Evolutionary conservation across 2,113 vertebrate species (phyloP).

Genomic region (Otocyon megalotis): DNA sequence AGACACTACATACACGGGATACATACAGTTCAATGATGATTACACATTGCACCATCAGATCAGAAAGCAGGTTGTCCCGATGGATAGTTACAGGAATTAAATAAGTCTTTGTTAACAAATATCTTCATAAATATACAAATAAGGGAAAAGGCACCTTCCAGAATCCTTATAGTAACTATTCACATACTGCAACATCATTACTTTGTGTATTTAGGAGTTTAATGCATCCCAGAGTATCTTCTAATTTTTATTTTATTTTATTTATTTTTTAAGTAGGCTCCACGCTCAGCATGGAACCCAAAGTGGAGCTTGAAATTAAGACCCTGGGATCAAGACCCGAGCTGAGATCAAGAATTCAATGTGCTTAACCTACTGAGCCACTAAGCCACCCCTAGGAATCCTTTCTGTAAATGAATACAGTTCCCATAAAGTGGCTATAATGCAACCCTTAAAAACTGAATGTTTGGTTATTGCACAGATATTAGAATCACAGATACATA

Average conservation of each 20-base stretch:
- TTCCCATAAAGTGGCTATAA: constrained; percentile 29
- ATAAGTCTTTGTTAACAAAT: background rate
- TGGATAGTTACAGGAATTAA: background rate
- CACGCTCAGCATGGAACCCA: background rate
- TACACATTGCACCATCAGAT: too few relatives aligned
- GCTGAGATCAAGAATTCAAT: background rate
- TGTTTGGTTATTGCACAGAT: constrained; percentile 36
- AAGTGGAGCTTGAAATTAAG: background rate
- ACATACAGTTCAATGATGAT: background rate
- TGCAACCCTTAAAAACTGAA: constrained; percentile 31
- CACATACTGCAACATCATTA: background rate
- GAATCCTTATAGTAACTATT: background rate
- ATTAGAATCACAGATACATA: background rate
- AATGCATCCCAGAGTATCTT: constrained; percentile 19
- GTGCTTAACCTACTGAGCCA: background rate
- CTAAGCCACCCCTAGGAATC: background rate
- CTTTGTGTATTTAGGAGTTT: constrained; percentile 6
- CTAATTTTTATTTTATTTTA: background rate
- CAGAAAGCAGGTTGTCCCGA: background rate
- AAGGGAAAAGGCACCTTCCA: background rate
- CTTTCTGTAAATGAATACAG: constrained; percentile 31
- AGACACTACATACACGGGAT: background rate
- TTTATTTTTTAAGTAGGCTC: background rate
- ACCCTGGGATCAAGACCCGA: background rate
- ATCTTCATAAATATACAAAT: constrained; percentile 54